Conservation (phyloP, 2,888 invertebrate species). For the Drosophila antonietae region DNA sequence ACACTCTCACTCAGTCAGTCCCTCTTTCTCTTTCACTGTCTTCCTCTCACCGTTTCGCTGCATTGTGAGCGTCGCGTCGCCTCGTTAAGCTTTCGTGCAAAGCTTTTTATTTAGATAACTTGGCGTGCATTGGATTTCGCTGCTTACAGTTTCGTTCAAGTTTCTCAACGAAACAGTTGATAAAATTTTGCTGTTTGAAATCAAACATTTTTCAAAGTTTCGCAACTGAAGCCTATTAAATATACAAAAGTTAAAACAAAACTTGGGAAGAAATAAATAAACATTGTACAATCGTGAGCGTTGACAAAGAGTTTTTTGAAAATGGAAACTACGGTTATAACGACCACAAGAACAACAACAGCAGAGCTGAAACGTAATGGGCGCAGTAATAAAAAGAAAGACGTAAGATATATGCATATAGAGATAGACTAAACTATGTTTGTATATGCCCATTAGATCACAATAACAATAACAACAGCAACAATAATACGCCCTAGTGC, state of each 20-base stretch:
- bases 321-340: constrained; percentile 75
- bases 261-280: background rate
- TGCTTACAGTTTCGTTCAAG: constrained; percentile 50
- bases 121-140: constrained; percentile 15
- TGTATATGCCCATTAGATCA: background rate
- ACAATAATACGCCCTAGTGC: background rate
- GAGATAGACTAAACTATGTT: background rate
- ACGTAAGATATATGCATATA: constrained; percentile 42
- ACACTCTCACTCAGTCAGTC: background rate
- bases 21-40: background rate
- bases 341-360: constrained; percentile 67
- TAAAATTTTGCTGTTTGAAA: constrained; percentile 14
- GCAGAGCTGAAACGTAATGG: constrained; percentile 56
- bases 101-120: constrained; percentile 31
- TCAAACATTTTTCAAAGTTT: constrained; percentile 23
- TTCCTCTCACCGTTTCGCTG: background rate
- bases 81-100: constrained; percentile 19
- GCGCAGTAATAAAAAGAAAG: constrained; percentile 52
- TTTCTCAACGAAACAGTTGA: constrained; percentile 50
- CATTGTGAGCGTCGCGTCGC: constrained; percentile 8
- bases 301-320: constrained; percentile 28
- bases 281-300: constrained; percentile 30
- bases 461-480: background rate
- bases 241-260: constrained; percentile 3
- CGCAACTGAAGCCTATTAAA: constrained; percentile 20